Base-by-base conservation (phyloP, 2,113 vertebrate genomes). In the Chamaetylas fuelleborni region DNA sequence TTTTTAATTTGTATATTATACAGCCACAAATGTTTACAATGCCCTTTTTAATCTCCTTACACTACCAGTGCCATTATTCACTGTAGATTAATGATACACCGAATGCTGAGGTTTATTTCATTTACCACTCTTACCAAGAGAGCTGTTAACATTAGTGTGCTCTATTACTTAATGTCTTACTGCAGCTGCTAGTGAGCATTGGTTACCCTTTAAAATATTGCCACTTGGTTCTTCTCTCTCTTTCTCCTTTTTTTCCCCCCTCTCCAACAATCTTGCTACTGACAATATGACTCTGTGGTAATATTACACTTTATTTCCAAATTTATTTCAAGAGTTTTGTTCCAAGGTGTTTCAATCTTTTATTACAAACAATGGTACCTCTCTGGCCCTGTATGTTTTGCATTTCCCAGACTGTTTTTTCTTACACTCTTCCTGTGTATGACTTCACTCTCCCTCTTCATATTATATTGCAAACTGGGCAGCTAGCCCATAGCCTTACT, bases 1-100 rank as follows among this genome's bases (percentile, higher is more conserved):
- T 98, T 98, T 98, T 98, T 98, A 98, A 98, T 98, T 98, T 98
- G 98, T 98, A 98, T 98, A 98, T 98, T 98, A 98, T 98, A 98
- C 98, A 98, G 98, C 97, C 98, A 98, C 98, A 98, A 98, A 98
- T 98, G 98, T 98, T 98, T 98, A 98, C 98, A 98, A 98, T 98
- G 98, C 98, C 98, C 98, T 98, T 98, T 98, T 98, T 98, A 98
- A 98, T 98, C 98, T 98, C 97, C 98, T 98, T 98, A 98, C 97
- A 98, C 98, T 98, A 98, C 97, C 94, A 94, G 90, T 94, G 92
- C 97, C 95, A 98, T 98, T 98, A 98, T 97, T 98, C 98, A 98
- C 98, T 96, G 97, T 97, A 98, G 98, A 98, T 98, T 98, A 98
- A 98, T 98, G 98, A 98, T 96, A 97, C 94, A 97, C 95, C 29